Evolutionary conservation across 2,797 vertebrate genomes (phyloP).

Genomic region (Crypturellus tataupa): DNA sequence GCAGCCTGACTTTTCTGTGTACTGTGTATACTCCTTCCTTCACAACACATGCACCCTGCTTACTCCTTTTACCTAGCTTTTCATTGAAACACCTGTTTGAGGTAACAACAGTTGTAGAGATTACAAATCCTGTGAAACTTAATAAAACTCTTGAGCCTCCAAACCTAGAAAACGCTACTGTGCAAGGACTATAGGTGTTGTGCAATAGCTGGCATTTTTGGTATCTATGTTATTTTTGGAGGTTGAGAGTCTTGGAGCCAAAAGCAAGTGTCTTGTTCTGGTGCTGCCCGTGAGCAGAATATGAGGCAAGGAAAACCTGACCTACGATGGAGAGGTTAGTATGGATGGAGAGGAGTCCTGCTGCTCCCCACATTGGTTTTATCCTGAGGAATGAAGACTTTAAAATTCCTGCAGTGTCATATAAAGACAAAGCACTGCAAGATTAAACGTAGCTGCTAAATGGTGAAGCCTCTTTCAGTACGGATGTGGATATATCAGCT

Average conservation of each 20-base stretch:
- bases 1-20: neutral
- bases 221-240: too few species aligned
- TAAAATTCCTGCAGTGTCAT: neutral
- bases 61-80: neutral
- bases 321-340: neutral
- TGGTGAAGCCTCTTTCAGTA: neutral
- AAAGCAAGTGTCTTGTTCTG: neutral
- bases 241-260: neutral
- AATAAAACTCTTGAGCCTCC: neutral
- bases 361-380: neutral
- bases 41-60: too few species aligned
- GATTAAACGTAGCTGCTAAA: slow-evolving; percentile 25
- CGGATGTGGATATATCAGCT: neutral
- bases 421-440: neutral
- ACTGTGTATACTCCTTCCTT: neutral
- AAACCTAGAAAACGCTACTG: neutral
- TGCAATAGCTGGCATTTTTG: neutral
- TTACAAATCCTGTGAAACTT: too few species aligned
- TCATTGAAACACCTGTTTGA: too few species aligned
- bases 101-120: too few species aligned
- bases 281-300: neutral
- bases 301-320: neutral
- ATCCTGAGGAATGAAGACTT: neutral
- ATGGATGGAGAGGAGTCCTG: neutral
- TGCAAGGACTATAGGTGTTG: neutral